Conservation (phyloP, 2,888 invertebrate genomes). For the Watsonalla binaria region DNA sequence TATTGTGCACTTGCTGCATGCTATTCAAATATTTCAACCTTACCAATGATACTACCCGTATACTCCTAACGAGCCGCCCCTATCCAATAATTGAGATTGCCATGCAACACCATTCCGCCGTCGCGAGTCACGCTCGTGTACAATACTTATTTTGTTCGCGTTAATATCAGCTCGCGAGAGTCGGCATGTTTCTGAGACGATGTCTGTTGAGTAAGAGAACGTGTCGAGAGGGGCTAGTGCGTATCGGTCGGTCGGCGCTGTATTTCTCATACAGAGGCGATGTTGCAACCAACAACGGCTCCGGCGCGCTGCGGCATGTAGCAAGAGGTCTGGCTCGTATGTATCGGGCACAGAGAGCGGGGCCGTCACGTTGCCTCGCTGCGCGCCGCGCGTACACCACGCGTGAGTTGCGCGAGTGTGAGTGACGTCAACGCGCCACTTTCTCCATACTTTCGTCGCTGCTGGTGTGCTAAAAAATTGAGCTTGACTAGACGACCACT, state of each 20-base stretch:
- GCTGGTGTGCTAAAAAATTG: slow-evolving; percentile 72
- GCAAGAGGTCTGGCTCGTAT: slow-evolving; percentile 40
- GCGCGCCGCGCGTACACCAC: slow-evolving; percentile 32
- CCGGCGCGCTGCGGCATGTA: slow-evolving; percentile 36
- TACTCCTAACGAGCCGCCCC: slow-evolving; percentile 38
- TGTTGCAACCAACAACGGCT: slow-evolving; percentile 50
- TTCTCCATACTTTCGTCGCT: slow-evolving; percentile 78
- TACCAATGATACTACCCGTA: slow-evolving; percentile 50
- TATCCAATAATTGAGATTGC: slow-evolving; percentile 43
- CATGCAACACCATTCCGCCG: slow-evolving; percentile 34
- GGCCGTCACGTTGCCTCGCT: slow-evolving; percentile 12
- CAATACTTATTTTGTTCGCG: slow-evolving; percentile 14
- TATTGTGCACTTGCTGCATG: slow-evolving; percentile 28
- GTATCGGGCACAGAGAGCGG: slow-evolving; percentile 61
- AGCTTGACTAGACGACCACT: slow-evolving; percentile 62
- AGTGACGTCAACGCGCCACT: slow-evolving; percentile 76
- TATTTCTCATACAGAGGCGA: slow-evolving; percentile 61
- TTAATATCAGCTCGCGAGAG: background rate
- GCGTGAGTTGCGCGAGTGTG: slow-evolving; percentile 68
- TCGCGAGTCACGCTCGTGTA: slow-evolving; percentile 13
- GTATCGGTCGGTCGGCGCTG: slow-evolving; percentile 56
- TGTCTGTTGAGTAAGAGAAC: slow-evolving; percentile 68
- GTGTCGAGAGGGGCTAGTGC: slow-evolving; percentile 67
- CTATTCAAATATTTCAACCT: slow-evolving; percentile 19
- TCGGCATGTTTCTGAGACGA: slow-evolving; percentile 24